phyloP scores from a whole-genome alignment of 2,888 invertebrate genomes.

The Mechanitis messenoides region DNA sequence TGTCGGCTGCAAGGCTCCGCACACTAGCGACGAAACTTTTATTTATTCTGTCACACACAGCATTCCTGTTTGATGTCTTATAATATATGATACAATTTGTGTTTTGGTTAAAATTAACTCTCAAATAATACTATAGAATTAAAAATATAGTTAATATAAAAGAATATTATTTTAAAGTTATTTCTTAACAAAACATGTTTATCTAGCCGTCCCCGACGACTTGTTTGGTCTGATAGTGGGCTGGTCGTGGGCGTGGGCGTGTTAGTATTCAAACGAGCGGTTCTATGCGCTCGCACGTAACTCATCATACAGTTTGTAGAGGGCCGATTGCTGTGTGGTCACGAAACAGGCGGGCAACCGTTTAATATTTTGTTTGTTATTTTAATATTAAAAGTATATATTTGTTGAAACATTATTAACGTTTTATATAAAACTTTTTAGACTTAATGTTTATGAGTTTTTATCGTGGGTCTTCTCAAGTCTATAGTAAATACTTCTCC shows the following conservation, averaged over 20 bases:
- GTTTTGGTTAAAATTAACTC: background rate
- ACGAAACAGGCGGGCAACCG: constrained; percentile 3
- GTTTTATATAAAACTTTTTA: no score
- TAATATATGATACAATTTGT: background rate
- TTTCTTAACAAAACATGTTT: background rate
- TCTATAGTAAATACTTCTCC: no score
- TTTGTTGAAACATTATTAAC: no score
- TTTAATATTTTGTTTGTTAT: background rate
- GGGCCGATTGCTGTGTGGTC: constrained; percentile 12
- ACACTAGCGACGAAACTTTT: constrained; percentile 68
- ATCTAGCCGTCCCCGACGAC: background rate
- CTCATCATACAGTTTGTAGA: constrained; percentile 21
- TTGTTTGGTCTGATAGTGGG: background rate
- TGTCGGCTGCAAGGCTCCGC: constrained; percentile 59
- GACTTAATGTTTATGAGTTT: no score
- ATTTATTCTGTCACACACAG: constrained; percentile 68
- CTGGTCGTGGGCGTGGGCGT: no score
- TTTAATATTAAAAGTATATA: no score
- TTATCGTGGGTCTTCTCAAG: no score
- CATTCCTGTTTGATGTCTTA: constrained; percentile 27
- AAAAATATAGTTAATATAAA: no score
- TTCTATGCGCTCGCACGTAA: constrained; percentile 26
- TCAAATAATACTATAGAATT: no score
- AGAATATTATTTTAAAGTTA: no score
- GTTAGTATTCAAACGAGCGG: constrained; percentile 4